A percentile compares a stretch with the other conserved stretches of the same genome.
Evolutionary conservation across 2,113 vertebrate species (phyloP).

Genomic region (Rhea americana): DNA sequence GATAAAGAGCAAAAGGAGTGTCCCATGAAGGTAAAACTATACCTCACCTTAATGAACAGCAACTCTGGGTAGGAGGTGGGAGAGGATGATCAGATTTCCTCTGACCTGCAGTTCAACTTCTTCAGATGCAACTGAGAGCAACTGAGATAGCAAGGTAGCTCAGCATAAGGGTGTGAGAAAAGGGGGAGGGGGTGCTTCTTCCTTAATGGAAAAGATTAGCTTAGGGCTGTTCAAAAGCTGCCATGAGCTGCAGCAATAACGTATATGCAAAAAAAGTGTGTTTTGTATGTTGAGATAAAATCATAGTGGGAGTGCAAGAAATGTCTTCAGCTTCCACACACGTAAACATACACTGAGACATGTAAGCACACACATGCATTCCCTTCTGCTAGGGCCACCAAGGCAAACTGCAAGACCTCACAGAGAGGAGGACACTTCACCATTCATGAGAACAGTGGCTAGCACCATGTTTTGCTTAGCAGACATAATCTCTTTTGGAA

Average conservation of each 20-base stretch:
- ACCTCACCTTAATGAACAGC: conserved; percentile 69
- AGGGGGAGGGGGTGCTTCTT: not conserved
- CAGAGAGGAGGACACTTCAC: not conserved
- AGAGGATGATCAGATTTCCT: conserved; percentile 65
- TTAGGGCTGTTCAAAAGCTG: not conserved
- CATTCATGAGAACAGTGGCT: not conserved
- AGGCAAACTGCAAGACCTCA: not conserved
- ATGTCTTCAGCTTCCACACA: not conserved
- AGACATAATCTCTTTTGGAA: not conserved
- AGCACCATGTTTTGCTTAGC: not conserved
- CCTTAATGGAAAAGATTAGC: not conserved
- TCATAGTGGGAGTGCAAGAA: not conserved
- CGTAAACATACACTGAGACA: not conserved
- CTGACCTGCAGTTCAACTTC: conserved; percentile 66
- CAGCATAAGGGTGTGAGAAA: not conserved
- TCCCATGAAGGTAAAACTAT: conserved; percentile 68
- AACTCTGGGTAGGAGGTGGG: conserved; percentile 42
- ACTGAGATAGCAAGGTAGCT: conserved; percentile 32
- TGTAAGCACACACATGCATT: not conserved
- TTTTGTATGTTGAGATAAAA: not conserved
- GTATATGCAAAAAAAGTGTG: not conserved
- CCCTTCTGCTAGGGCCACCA: not conserved
- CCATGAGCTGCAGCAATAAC: not conserved
- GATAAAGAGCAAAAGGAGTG: conserved; percentile 65
- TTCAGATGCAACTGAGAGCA: conserved; percentile 37